Percentiles rank a stretch among this genome's conserved stretches.
phyloP scores from a whole-genome alignment of 2,888 invertebrate genomes.

The Morpho helenor region DNA sequence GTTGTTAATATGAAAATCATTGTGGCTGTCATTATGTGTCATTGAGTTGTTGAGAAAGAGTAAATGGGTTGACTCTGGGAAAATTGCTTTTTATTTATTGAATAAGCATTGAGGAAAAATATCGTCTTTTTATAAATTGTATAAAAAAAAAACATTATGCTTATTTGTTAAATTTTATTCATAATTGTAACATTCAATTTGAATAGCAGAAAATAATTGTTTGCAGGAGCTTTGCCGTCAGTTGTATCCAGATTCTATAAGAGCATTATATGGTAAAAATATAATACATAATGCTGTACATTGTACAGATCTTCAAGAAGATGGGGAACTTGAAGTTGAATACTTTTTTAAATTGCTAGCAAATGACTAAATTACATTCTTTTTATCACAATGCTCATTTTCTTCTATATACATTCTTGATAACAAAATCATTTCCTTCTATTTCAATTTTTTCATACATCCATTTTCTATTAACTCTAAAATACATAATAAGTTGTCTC shows the following conservation, averaged over 20 bases:
- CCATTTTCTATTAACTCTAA: slow-evolving; percentile 86
- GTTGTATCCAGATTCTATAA: slow-evolving; percentile 87
- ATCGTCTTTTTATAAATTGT: no score
- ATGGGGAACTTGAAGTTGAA: slow-evolving; percentile 88
- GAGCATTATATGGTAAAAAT: slow-evolving; percentile 89
- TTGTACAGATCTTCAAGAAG: slow-evolving; percentile 94
- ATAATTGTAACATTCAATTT: neutral
- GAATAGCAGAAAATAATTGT: neutral
- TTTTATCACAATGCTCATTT: slow-evolving; percentile 34
- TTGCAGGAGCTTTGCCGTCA: slow-evolving; percentile 73
- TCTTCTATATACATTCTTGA: slow-evolving; percentile 77
- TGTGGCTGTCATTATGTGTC: no score
- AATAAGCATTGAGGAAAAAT: no score
- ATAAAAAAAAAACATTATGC: no score
- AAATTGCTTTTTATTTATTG: no score
- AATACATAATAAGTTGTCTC: slow-evolving; percentile 30
- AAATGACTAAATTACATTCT: slow-evolving; percentile 34
- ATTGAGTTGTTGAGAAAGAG: no score
- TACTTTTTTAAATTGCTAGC: slow-evolving; percentile 86
- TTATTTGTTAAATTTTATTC: neutral
- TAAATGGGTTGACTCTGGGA: no score
- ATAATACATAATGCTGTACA: slow-evolving; percentile 93
- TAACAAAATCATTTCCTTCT: slow-evolving; percentile 86
- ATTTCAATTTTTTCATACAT: slow-evolving; percentile 87
- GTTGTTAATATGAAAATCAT: no score